phyloP scores from a whole-genome alignment of 2,888 invertebrate genomes.

The Mesorhabditis belari region DNA sequence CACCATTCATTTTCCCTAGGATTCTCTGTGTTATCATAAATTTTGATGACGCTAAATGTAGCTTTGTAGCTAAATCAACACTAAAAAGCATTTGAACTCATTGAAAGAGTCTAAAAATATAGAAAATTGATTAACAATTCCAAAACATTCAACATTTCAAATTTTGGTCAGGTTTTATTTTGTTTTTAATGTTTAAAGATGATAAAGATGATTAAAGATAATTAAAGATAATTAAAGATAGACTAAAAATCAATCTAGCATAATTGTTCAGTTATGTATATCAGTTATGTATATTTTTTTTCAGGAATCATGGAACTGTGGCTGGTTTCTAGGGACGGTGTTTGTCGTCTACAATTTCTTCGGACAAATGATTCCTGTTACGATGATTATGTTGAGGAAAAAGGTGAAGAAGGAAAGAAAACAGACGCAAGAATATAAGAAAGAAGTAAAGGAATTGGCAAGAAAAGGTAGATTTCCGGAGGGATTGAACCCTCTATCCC shows the following conservation, averaged over 20 bases:
- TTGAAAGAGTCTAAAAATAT: too few species aligned
- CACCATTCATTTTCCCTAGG: too few species aligned
- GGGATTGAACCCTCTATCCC: too few species aligned
- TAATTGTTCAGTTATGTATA: neutral
- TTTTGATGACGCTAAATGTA: too few species aligned
- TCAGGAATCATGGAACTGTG: conserved; percentile 68
- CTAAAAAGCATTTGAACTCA: too few species aligned
- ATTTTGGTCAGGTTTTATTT: neutral
- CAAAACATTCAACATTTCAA: neutral
- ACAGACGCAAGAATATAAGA: too few species aligned
- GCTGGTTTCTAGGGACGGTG: conserved; percentile 80
- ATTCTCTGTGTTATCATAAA: too few species aligned
- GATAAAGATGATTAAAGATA: neutral
- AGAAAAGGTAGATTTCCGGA: too few species aligned
- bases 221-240: too few species aligned
- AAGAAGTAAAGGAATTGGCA: too few species aligned
- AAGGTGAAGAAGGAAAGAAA: too few species aligned
- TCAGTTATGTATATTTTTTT: neutral
- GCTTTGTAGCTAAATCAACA: too few species aligned
- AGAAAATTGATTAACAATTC: conserved; percentile 1
- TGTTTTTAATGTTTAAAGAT: neutral
- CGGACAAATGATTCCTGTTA: conserved; percentile 90
- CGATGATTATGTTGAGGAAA: conserved; percentile 85
- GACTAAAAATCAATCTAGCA: neutral
- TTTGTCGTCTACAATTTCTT: conserved; percentile 92